Evolutionary conservation across 2,888 invertebrate genomes (phyloP).

Genomic region (Encarsia formosa): DNA sequence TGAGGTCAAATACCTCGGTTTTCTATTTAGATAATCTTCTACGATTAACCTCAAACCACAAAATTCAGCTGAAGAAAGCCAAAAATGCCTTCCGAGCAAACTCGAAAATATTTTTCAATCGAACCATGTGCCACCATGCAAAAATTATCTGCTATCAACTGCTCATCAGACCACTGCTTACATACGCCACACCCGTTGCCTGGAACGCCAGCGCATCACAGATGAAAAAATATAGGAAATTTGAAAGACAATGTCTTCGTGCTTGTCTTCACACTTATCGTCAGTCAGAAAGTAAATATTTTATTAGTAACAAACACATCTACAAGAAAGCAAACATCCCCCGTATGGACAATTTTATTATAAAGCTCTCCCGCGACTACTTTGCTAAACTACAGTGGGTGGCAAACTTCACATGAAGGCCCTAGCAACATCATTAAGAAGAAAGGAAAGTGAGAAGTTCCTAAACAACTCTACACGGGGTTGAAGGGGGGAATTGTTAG

Average conservation of each 20-base stretch:
- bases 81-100: not conserved
- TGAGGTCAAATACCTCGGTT: constrained; percentile 17
- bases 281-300: constrained; percentile 6
- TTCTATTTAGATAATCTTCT: constrained; percentile 13
- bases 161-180: constrained; percentile 11
- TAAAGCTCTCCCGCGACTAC: constrained; percentile 18
- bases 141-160: constrained; percentile 17
- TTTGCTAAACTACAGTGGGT: too few species aligned
- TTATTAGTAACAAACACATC: constrained; percentile 10
- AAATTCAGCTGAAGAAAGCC: constrained; percentile 16
- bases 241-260: constrained; percentile 18
- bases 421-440: too few species aligned
- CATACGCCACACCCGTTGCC: constrained; percentile 13
- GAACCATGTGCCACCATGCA: constrained; percentile 3
- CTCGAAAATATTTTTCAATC: constrained; percentile 21
- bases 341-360: constrained; percentile 19
- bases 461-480: too few species aligned
- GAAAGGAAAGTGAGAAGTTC: too few species aligned
- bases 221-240: constrained; percentile 1
- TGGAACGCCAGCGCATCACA: constrained; percentile 2
- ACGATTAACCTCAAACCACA: not conserved
- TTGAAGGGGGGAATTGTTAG: too few species aligned
- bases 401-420: too few species aligned
- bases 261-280: constrained; percentile 10
- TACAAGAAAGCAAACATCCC: constrained; percentile 17